Conservation (phyloP, 1,140 invertebrate genomes). For the Zaprionus taronus region DNA sequence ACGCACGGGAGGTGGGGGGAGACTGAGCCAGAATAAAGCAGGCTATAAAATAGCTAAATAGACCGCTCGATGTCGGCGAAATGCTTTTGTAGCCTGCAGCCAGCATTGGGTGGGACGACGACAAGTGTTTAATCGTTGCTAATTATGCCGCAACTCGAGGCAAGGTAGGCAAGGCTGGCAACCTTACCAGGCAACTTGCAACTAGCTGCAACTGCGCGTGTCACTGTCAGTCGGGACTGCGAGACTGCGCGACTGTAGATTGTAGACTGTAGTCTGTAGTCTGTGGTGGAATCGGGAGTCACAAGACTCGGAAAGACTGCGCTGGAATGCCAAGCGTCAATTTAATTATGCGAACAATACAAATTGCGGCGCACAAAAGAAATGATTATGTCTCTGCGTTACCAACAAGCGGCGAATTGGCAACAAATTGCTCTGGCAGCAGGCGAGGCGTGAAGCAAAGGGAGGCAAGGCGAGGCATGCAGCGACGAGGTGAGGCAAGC, state of each 20-base stretch:
- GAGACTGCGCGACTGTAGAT: neutral
- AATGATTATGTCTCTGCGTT: slow-evolving; percentile 69
- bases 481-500: neutral
- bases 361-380: slow-evolving; percentile 71
- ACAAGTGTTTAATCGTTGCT: slow-evolving; percentile 82
- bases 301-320: neutral
- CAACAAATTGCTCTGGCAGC: slow-evolving; percentile 65
- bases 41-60: slow-evolving; percentile 50
- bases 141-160: slow-evolving; percentile 67
- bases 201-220: slow-evolving; percentile 61
- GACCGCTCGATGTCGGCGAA: slow-evolving; percentile 48
- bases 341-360: slow-evolving; percentile 83
- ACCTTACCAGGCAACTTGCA: neutral
- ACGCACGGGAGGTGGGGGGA: neutral
- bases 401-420: slow-evolving; percentile 16
- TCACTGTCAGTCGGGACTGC: slow-evolving; percentile 66
- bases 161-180: neutral
- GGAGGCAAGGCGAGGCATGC: too few species aligned
- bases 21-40: slow-evolving; percentile 1
- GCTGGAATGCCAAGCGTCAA: slow-evolving; percentile 77
- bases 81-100: slow-evolving; percentile 64
- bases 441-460: neutral
- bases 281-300: too few species aligned
- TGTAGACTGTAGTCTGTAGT: neutral
- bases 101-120: slow-evolving; percentile 71